Conservation (phyloP, 2,113 vertebrate species). For the Calyptommatus sinebrachiatus region DNA sequence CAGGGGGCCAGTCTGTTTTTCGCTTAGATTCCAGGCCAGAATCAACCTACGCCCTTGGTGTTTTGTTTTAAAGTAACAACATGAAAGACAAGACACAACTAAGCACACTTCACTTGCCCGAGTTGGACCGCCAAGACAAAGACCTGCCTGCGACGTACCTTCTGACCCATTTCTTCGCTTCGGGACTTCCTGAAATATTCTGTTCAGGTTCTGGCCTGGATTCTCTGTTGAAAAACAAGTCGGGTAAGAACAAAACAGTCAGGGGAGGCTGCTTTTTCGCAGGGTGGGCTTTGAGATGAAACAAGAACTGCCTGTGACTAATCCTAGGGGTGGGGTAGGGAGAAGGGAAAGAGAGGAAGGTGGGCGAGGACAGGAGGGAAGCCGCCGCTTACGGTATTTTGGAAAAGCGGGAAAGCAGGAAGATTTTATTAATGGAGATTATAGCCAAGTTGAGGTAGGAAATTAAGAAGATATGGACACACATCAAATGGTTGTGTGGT, state of each 20-base stretch:
- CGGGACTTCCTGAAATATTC: slow-evolving; percentile 97
- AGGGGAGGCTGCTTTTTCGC: slow-evolving; percentile 74
- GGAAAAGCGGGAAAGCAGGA: too few species aligned
- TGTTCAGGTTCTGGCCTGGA: slow-evolving; percentile 98
- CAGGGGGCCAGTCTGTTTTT: slow-evolving; percentile 75
- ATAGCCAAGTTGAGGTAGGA: slow-evolving; percentile 59
- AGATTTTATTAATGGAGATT: slow-evolving; percentile 63
- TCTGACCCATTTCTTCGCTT: slow-evolving; percentile 95
- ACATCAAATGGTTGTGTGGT: neutral
- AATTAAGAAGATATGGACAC: slow-evolving; percentile 53
- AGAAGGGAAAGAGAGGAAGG: slow-evolving; percentile 10
- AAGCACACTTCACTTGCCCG: slow-evolving; percentile 78
- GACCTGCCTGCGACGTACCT: slow-evolving; percentile 94
- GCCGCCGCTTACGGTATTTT: too few species aligned
- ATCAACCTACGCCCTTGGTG: slow-evolving; percentile 73
- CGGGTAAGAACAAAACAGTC: slow-evolving; percentile 90
- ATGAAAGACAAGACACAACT: slow-evolving; percentile 69
- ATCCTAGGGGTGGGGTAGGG: slow-evolving; percentile 20
- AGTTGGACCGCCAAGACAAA: slow-evolving; percentile 85
- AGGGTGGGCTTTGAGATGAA: slow-evolving; percentile 70
- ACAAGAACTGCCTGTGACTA: slow-evolving; percentile 60
- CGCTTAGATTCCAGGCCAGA: slow-evolving; percentile 91
- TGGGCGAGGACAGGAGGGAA: too few species aligned
- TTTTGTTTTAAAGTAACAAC: neutral
- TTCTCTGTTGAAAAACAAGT: slow-evolving; percentile 98